Evolutionary conservation across 2,888 invertebrate genomes (phyloP).

Genomic region (Calameuta filiformis): DNA sequence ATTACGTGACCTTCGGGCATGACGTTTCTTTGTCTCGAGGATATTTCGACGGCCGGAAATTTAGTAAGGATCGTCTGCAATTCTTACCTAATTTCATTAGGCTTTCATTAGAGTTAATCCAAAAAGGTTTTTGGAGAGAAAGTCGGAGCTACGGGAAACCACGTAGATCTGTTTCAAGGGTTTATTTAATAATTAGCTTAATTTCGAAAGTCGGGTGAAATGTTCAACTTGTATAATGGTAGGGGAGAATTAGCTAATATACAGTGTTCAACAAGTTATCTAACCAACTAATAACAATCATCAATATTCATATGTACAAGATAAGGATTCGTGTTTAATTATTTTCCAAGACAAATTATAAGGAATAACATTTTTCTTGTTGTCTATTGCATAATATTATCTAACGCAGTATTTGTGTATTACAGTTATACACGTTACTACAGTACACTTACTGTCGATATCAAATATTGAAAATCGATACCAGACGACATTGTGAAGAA

Average conservation of each 20-base stretch:
- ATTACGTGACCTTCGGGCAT: neutral
- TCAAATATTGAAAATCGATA: constrained; percentile 57
- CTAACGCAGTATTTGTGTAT: neutral
- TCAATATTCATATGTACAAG: neutral
- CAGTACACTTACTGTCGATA: constrained; percentile 41
- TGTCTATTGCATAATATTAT: neutral
- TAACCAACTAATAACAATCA: neutral
- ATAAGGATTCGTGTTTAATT: neutral
- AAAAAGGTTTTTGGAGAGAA: neutral
- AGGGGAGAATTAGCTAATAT: neutral
- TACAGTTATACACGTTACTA: constrained; percentile 13
- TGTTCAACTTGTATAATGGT: neutral
- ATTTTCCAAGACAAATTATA: neutral
- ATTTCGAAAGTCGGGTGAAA: neutral
- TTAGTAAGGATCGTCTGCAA: neutral
- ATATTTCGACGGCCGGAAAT: neutral
- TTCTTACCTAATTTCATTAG: neutral
- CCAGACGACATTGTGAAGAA: constrained; percentile 45
- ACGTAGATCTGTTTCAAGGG: neutral
- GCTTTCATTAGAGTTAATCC: neutral
- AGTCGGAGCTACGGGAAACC: neutral
- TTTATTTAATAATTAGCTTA: neutral
- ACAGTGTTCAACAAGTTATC: neutral
- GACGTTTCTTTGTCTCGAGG: neutral
- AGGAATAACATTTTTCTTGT: neutral